Evolutionary conservation across 1,140 invertebrate species (phyloP), one percentile per base, ranked within the genome.

Genomic region (Drosophila erecta): DNA sequence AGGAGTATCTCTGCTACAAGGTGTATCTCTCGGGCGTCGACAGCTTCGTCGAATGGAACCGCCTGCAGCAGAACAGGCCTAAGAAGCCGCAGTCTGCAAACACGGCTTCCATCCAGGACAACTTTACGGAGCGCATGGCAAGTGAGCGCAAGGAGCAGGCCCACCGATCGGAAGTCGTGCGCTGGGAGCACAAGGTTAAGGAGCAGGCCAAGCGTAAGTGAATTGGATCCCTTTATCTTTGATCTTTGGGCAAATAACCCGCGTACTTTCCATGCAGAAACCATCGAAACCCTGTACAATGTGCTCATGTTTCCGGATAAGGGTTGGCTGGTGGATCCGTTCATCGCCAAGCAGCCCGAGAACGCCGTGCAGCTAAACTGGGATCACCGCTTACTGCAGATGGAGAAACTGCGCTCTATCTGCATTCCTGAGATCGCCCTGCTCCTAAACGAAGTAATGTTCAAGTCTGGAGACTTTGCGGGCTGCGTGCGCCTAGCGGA

Each of bases 11-110:
- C 12, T 96, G 95, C 85, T 95, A 96, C 71, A 96, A 96, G 91
- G 94, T 95, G 0, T 97, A 97, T 90, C 93, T 97, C 17, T 95
- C 97, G 86, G 97, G 96, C 3, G 94, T 97, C 57, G 97, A 98
- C 91, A 95, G 95, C 41, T 98, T 98, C 93, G 95, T 95, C 61
- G 96, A 97, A 80, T 98, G 98, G 98, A 97, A 97, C 75, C 94
- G 95, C 60, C 95, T 96, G 79, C 97, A 94, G 67, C 95, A 98
- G 86, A 95, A 96, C 85, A 95, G 94, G 1, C 98, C 97, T 2
- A 93, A 93, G 47, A 94, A 95, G 57, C 93, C 95, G 1, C 94
- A 95, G 47, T 93, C 6, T 47, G 93, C 41, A 51, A 6, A 95
- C 14, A 8, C 10, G 5, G 14, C n/a, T 4, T 15, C 30, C 6